Evolutionary conservation across 2,113 vertebrate genomes (phyloP).

Genomic region (Nyctereutes procyonoides): DNA sequence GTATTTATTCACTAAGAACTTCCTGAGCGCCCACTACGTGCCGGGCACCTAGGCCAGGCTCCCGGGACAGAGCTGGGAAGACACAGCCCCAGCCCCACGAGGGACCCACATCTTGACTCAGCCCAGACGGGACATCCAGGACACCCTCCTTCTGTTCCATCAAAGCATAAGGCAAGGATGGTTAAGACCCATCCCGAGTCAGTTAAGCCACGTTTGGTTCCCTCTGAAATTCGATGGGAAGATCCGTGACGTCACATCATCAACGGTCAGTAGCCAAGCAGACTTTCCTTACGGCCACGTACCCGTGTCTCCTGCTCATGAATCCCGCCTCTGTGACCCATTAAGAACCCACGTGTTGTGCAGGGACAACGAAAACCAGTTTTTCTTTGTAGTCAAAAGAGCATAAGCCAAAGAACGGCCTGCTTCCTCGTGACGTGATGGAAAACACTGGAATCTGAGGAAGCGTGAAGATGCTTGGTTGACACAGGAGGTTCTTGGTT

Average conservation of each 20-base stretch:
- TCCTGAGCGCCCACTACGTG: background rate
- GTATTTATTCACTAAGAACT: background rate
- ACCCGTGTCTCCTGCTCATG: background rate
- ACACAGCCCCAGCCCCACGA: background rate
- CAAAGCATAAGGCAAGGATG: background rate
- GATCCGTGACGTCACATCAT: background rate
- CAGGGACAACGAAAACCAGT: background rate
- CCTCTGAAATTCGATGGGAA: slow-evolving; percentile 20
- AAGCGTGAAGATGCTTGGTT: background rate
- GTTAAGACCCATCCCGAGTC: background rate
- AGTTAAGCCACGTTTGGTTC: slow-evolving; percentile 19
- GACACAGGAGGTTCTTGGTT: background rate
- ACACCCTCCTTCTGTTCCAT: background rate
- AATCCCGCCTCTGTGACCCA: background rate
- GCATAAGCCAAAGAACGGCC: background rate
- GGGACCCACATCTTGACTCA: background rate
- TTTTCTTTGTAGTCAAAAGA: slow-evolving; percentile 37
- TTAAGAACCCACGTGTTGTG: background rate
- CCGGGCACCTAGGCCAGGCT: background rate
- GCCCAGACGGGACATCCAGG: background rate
- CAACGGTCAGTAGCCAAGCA: background rate
- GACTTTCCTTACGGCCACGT: background rate
- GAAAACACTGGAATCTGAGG: background rate
- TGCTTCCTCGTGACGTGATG: background rate
- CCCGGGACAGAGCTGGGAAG: background rate